Conservation (phyloP, 2,113 vertebrate genomes). For the Apteryx mantelli region DNA sequence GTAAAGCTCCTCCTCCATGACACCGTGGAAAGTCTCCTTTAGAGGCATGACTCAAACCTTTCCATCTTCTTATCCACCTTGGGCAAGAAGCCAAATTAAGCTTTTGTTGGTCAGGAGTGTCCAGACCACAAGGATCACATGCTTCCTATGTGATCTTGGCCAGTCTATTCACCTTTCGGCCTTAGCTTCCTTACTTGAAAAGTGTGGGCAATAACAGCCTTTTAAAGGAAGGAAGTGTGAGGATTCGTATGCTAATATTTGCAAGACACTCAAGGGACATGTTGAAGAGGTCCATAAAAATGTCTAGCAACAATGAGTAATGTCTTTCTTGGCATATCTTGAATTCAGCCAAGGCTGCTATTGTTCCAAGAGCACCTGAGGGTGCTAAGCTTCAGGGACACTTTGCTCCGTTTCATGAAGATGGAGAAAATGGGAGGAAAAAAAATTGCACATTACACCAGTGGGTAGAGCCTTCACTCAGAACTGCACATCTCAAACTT, state of each 20-base stretch:
- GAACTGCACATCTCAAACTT: neutral
- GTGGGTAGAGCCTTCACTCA: neutral
- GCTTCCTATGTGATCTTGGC: neutral
- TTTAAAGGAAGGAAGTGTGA: conserved; percentile 39
- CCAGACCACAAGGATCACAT: conserved; percentile 24
- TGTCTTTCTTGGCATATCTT: neutral
- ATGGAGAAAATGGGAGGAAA: neutral
- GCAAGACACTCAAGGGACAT: neutral
- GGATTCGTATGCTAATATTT: conserved; percentile 15
- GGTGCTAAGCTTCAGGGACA: neutral
- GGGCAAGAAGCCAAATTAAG: neutral
- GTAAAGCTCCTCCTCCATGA: neutral
- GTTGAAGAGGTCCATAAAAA: conserved; percentile 43
- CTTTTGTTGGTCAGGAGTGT: neutral
- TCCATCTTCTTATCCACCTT: fast-evolving
- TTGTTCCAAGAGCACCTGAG: conserved; percentile 35
- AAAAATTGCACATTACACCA: neutral
- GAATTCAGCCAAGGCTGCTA: neutral
- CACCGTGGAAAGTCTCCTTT: neutral
- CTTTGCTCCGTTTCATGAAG: neutral
- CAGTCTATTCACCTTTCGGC: neutral
- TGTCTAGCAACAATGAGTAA: neutral
- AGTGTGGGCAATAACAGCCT: conserved; percentile 16
- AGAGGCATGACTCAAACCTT: neutral
- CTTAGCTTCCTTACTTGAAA: conserved; percentile 30